Percentiles rank a stretch among this genome's conserved stretches.
These are phyloP conservation scores for Danaus melanippus DNA, from an alignment of 1,140 invertebrate genomes.

Conservation along the genomic window DNA sequence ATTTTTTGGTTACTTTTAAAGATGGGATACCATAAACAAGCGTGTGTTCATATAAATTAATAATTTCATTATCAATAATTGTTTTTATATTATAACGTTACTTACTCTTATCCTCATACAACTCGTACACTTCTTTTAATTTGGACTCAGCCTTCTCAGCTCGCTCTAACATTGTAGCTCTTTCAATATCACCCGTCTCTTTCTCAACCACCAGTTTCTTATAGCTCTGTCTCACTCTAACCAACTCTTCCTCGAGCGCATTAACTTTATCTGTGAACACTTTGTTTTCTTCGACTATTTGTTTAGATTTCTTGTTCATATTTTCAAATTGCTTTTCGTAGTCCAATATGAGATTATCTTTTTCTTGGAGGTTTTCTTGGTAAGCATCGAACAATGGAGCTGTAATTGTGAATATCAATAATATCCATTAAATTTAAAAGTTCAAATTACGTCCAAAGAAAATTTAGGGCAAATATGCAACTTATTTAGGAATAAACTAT, in stretches of 20 bases:
- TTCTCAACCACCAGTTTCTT: slow-evolving; percentile 70
- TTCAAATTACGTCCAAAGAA: too few relatives aligned
- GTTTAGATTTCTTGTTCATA: slow-evolving; percentile 76
- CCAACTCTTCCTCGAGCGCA: slow-evolving; percentile 71
- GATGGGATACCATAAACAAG: too few relatives aligned
- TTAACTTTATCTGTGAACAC: slow-evolving; percentile 59
- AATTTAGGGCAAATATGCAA: too few relatives aligned
- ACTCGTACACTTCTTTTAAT: slow-evolving; percentile 74
- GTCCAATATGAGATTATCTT: slow-evolving; percentile 75
- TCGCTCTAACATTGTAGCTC: slow-evolving; percentile 72
- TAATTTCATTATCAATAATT: too few relatives aligned
- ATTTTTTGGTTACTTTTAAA: too few relatives aligned
- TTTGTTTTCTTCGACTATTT: slow-evolving; percentile 77
- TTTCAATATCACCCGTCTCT: slow-evolving; percentile 74
- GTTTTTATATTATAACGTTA: slow-evolving; percentile 4
- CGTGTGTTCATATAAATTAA: too few relatives aligned
- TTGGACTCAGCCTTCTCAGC: slow-evolving; percentile 74
- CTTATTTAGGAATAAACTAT: too few relatives aligned
- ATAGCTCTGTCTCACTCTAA: slow-evolving; percentile 67
- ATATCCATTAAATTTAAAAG: too few relatives aligned
- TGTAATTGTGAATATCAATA: slow-evolving; percentile 26
- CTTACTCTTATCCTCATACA: slow-evolving; percentile 76
- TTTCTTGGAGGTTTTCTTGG: slow-evolving; percentile 78
- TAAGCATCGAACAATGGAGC: slow-evolving; percentile 79
- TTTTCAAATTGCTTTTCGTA: slow-evolving; percentile 76